Evolutionary conservation across 2,888 invertebrate genomes (phyloP).

Genomic region (Rhogogaster chlorosoma): DNA sequence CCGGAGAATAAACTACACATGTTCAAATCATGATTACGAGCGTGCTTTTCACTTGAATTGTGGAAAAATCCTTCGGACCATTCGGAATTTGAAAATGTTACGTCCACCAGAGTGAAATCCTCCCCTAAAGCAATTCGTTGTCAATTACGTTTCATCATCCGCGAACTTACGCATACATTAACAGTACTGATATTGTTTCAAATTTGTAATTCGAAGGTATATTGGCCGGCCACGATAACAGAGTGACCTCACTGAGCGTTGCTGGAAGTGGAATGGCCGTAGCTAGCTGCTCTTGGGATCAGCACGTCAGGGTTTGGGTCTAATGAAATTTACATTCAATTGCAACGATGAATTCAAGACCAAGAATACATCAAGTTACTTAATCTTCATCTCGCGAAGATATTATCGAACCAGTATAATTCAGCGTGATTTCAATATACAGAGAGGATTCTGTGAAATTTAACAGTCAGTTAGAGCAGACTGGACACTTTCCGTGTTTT

Average conservation of each 20-base stretch:
- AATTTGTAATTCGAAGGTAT: constrained; percentile 80
- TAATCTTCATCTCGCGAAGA: background rate
- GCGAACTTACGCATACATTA: background rate
- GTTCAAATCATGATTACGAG: background rate
- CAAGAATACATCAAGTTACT: background rate
- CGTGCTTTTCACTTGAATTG: background rate
- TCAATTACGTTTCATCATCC: background rate
- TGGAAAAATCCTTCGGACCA: background rate
- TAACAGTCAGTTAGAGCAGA: too few species aligned
- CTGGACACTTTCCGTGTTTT: too few species aligned
- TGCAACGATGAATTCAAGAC: background rate
- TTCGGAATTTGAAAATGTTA: background rate
- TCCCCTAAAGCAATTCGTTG: background rate
- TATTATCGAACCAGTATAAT: background rate
- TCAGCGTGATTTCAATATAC: background rate
- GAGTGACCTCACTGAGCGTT: constrained; percentile 91
- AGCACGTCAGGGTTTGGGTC: constrained; percentile 92
- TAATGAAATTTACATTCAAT: constrained; percentile 73
- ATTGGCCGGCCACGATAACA: constrained; percentile 91
- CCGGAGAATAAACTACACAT: background rate
- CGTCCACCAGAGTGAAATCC: background rate
- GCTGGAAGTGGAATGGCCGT: constrained; percentile 92
- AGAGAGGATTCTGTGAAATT: too few species aligned
- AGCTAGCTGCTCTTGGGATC: constrained; percentile 96
- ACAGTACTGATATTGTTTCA: background rate